Base-by-base conservation (phyloP, 2,113 vertebrate species). In the Tachycineta bicolor region DNA sequence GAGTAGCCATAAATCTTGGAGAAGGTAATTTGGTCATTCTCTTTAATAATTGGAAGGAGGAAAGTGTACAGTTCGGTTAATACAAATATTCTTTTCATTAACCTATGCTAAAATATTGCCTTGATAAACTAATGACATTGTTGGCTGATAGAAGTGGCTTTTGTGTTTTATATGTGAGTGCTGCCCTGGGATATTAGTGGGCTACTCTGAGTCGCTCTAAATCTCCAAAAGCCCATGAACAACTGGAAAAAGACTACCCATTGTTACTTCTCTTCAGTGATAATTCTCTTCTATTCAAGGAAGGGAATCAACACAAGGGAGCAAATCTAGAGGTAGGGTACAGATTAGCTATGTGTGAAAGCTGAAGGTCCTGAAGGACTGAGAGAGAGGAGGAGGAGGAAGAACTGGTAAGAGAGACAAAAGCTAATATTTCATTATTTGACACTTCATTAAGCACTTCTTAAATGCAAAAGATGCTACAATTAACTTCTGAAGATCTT, bases 1-100 rank as follows among this genome's bases (percentile, higher is more conserved):
- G 59, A 43, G 93, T 93, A 31, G 11, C 5, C 3, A 96, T 91
- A 56, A 95, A 7, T 89, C 96, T 97, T 74, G 25, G 87, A 79
- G 81, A 94, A 56, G 93, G 50, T 46, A 80, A 53, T 29, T 71
- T 92, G 11, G 47, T 46, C 92, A 95, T 96, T 53, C 78, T 5
- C 95, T 96, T 75, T 33, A 79, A 46, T n/a, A 71, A 70, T 70
- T 55, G 24, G 21, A 81, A 59, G 14, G 52, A 41, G 10, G 44
- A 86, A 87, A 58, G 2, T 22, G 19, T 16, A 44, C 9, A 75
- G 16, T 33, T 73, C 15, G 43, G 34, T 93, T 37, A 80, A 26
- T 76, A 39, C 6, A 83, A 53, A 7, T 33, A 65, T 70, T 75
- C 16, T 34, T 60, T 58, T 28, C 37, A 67, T 59, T 23, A 50